phyloP scores from a whole-genome alignment of 2,888 invertebrate genomes.

The Vanessa cardui region DNA sequence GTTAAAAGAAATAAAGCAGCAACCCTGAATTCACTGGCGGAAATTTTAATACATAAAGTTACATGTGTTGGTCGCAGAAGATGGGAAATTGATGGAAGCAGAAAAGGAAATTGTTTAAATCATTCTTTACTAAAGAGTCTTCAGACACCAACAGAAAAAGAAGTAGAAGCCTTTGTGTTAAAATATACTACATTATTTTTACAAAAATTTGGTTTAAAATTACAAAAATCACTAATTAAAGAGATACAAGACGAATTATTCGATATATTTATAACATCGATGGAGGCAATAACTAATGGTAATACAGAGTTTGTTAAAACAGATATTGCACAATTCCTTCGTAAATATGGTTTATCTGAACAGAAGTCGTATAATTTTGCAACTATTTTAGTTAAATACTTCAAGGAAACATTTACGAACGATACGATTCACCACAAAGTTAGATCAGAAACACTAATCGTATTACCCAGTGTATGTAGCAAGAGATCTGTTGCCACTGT shows the following conservation, averaged over 20 bases:
- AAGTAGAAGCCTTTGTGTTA: conserved; percentile 49
- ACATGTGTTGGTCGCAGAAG: conserved; percentile 22
- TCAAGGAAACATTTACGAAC: conserved; percentile 41
- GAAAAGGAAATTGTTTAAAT: conserved; percentile 9
- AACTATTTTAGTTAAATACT: conserved; percentile 44
- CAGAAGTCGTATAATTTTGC: conserved; percentile 49
- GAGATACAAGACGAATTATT: conserved; percentile 55
- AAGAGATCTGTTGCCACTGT: background rate
- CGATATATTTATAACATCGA: conserved; percentile 49
- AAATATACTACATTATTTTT: conserved; percentile 48
- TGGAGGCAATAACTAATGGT: conserved; percentile 45
- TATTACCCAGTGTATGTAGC: conserved; percentile 45
- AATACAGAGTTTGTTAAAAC: conserved; percentile 45
- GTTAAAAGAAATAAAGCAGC: conserved; percentile 42
- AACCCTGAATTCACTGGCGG: conserved; percentile 50
- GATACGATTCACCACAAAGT: conserved; percentile 11
- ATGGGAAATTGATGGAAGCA: conserved; percentile 11
- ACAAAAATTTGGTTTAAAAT: conserved; percentile 42
- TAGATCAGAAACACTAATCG: conserved; percentile 48
- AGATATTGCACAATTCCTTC: conserved; percentile 49
- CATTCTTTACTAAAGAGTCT: conserved; percentile 33
- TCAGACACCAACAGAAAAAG: conserved; percentile 48
- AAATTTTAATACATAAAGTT: conserved; percentile 48
- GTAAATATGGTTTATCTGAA: conserved; percentile 47
- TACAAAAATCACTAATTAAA: conserved; percentile 41